phyloP scores from a whole-genome alignment of 1,140 invertebrate species.

The Conus ventricosus region DNA sequence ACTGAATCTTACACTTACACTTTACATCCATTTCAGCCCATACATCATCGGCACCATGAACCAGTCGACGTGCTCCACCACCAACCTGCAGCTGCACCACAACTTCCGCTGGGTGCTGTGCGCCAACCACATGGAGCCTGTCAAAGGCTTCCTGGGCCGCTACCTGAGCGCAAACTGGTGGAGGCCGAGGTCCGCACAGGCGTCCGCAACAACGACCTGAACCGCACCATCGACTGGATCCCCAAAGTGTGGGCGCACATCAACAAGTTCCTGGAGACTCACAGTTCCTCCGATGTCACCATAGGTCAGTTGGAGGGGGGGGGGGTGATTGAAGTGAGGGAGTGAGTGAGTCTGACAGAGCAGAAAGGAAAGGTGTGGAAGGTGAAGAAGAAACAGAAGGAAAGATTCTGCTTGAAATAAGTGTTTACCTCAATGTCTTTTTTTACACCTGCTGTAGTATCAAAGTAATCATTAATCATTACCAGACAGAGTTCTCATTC shows the following conservation, averaged over 20 bases:
- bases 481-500: too few relatives aligned
- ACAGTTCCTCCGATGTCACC: slow-evolving; percentile 96
- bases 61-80: slow-evolving; percentile 93
- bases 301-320: slow-evolving; percentile 80
- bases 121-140: slow-evolving; percentile 98
- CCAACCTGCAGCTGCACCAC: slow-evolving; percentile 96
- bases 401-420: too few relatives aligned
- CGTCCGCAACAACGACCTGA: slow-evolving; percentile 78
- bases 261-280: slow-evolving; percentile 96
- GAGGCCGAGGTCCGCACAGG: slow-evolving; percentile 84
- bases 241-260: slow-evolving; percentile 95
- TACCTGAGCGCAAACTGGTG: slow-evolving; percentile 89
- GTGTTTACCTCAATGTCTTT: too few relatives aligned
- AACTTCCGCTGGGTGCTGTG: slow-evolving; percentile 93
- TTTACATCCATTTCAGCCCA: slow-evolving; percentile 66
- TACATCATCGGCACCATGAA: slow-evolving; percentile 94
- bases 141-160: slow-evolving; percentile 94
- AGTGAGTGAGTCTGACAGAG: too few relatives aligned
- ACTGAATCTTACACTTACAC: too few relatives aligned
- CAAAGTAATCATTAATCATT: too few relatives aligned
- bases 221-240: slow-evolving; percentile 93
- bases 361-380: neutral
- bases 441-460: too few relatives aligned
- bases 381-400: neutral
- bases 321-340: too few relatives aligned